Conservation (phyloP, 2,113 vertebrate genomes). For the Semnornis frantzii region DNA sequence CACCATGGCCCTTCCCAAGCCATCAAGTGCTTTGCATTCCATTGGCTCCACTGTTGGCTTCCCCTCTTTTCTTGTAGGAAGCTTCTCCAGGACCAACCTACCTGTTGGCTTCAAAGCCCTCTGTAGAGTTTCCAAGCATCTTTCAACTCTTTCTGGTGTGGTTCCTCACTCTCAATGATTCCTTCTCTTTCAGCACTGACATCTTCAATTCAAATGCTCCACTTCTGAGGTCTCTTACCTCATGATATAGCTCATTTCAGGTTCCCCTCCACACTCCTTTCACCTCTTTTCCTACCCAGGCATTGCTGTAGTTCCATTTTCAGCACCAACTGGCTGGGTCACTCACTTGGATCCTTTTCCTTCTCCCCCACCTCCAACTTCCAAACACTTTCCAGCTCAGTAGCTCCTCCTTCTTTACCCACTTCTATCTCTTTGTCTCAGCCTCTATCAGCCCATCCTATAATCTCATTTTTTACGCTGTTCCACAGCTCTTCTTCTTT, state of each 20-base stretch:
- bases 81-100: not conserved
- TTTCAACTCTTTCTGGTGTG: not conserved
- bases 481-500: constrained; percentile 34
- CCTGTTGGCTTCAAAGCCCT: not conserved
- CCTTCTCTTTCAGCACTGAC: not conserved
- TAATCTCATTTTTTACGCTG: constrained; percentile 50
- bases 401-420: not conserved
- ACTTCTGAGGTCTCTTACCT: not conserved
- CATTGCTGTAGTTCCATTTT: not conserved
- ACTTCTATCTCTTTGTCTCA: not conserved
- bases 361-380: too few species aligned
- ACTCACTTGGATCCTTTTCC: not conserved
- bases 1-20: not conserved
- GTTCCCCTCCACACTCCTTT: not conserved
- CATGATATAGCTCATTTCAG: not conserved
- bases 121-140: not conserved
- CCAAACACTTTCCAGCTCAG: not conserved
- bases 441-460: not conserved
- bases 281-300: not conserved
- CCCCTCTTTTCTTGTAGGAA: not conserved
- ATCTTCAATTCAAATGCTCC: not conserved
- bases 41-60: not conserved
- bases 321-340: not conserved
- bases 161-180: not conserved
- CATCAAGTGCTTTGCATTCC: not conserved